phyloP scores from a whole-genome alignment of 2,797 vertebrate genomes.

The Poecilia velifera region DNA sequence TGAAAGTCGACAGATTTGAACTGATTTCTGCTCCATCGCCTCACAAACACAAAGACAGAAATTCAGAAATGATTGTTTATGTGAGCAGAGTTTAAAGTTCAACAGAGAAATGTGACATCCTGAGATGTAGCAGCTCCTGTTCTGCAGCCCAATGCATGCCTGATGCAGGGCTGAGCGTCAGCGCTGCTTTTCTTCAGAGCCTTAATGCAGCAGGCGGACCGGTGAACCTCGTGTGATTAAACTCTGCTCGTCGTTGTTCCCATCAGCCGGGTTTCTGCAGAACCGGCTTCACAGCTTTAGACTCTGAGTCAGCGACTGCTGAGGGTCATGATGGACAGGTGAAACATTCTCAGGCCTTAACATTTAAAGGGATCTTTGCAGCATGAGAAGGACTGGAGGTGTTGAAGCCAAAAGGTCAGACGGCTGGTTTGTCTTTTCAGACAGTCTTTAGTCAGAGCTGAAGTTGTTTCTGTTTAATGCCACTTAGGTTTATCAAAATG shows the following conservation, averaged over 20 bases:
- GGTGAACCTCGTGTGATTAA: slow-evolving; percentile 36
- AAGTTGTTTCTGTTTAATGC: neutral
- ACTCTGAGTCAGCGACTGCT: neutral
- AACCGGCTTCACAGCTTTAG: neutral
- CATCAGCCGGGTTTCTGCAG: slow-evolving; percentile 14
- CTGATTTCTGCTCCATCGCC: neutral
- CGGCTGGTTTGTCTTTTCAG: neutral
- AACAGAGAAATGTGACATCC: slow-evolving; percentile 2
- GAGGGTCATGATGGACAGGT: neutral
- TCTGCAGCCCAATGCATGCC: slow-evolving; percentile 57
- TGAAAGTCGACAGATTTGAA: neutral
- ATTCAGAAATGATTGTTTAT: neutral
- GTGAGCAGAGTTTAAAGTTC: slow-evolving; percentile 1
- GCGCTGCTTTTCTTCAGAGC: slow-evolving; percentile 43
- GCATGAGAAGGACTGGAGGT: neutral
- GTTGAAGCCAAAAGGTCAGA: neutral
- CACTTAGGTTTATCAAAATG: neutral
- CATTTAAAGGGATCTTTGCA: neutral
- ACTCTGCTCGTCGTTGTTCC: slow-evolving; percentile 30
- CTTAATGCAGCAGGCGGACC: slow-evolving; percentile 24
- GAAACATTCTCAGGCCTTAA: neutral
- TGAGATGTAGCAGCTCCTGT: slow-evolving; percentile 15
- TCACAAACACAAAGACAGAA: neutral
- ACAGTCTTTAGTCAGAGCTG: neutral
- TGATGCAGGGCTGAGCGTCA: slow-evolving; percentile 54